Conservation (phyloP, 2,797 vertebrate species). For the Hirundo rustica region DNA sequence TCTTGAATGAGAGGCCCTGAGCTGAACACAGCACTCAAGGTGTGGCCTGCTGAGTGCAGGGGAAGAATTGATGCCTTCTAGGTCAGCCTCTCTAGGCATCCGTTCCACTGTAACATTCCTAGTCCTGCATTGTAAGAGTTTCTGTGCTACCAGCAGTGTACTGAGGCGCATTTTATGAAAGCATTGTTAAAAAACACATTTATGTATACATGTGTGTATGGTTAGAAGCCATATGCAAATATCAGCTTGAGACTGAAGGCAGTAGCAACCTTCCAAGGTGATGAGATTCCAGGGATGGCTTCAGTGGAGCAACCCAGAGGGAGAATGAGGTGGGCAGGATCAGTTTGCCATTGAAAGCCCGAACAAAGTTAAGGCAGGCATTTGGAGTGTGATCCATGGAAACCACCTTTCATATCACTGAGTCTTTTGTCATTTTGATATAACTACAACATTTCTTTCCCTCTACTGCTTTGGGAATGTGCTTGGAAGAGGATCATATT, state of each 20-base stretch:
- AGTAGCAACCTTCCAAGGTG: not conserved
- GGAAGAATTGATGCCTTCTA: not conserved
- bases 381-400: not conserved
- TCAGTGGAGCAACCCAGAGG: not conserved
- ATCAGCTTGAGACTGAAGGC: not conserved
- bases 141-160: not conserved
- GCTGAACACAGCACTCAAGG: not conserved
- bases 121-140: not conserved
- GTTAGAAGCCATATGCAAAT: not conserved
- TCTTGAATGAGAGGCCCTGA: not conserved
- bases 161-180: not conserved
- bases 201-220: rapidly evolving
- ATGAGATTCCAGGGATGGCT: not conserved
- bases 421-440: not conserved
- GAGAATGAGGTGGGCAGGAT: not conserved
- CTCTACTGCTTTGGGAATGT: not conserved
- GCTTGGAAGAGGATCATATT: not conserved
- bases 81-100: not conserved
- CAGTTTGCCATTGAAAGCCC: not conserved
- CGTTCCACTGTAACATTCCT: not conserved
- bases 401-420: not conserved
- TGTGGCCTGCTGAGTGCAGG: not conserved
- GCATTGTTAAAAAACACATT: not conserved
- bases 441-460: not conserved
- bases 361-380: not conserved